Conservation (phyloP, 2,797 vertebrate genomes). For the Pithecia hirsuta region DNA sequence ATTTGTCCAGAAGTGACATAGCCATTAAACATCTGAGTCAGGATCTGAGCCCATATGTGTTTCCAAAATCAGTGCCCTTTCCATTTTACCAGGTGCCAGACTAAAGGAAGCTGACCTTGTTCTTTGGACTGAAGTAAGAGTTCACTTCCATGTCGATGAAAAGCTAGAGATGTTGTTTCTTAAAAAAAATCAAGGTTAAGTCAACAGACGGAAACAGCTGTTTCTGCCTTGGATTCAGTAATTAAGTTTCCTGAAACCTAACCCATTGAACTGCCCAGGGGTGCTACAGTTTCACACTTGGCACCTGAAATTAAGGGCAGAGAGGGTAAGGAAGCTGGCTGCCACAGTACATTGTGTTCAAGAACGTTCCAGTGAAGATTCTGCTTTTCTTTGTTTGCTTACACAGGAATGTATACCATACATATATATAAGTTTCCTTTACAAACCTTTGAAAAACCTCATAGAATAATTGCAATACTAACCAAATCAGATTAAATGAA, state of each 20-base stretch:
- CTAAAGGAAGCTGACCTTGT: not conserved
- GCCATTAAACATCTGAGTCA: not conserved
- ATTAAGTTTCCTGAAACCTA: slow-evolving; percentile 24
- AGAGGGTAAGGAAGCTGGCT: not conserved
- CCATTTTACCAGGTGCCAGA: not conserved
- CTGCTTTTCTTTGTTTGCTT: slow-evolving; percentile 1
- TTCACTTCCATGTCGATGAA: not conserved
- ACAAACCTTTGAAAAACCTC: not conserved
- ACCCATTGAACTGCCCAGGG: not conserved
- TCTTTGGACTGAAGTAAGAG: not conserved
- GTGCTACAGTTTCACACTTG: not conserved
- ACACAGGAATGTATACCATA: not conserved
- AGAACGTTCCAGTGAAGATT: not conserved
- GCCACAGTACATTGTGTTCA: not conserved
- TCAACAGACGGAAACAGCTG: not conserved
- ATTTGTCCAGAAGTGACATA: not conserved
- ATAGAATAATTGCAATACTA: not conserved
- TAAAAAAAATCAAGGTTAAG: not conserved
- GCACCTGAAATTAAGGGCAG: not conserved
- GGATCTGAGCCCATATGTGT: not conserved
- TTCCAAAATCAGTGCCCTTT: not conserved
- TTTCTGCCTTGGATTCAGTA: not conserved
- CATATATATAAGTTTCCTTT: not conserved
- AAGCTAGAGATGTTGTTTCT: not conserved
- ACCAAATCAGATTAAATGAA: slow-evolving; percentile 1